These are phyloP conservation scores for Cossypha caffra DNA, from an alignment of 2,797 vertebrate species.

Conservation along the genomic window DNA sequence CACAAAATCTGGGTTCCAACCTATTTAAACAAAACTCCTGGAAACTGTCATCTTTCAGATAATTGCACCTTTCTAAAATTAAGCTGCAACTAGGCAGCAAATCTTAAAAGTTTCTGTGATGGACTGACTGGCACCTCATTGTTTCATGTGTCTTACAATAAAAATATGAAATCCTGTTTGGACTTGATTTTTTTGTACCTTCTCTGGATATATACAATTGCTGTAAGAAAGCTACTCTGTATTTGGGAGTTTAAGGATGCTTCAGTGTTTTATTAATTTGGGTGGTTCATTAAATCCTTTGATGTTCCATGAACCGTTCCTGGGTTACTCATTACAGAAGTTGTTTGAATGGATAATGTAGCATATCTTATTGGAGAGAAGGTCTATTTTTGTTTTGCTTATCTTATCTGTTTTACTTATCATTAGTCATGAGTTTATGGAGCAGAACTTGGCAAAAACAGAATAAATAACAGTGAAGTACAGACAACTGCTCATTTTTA, in stretches of 20 bases:
- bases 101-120: fast-evolving
- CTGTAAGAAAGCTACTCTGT: neutral
- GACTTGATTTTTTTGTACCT: neutral
- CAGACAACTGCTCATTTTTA: neutral
- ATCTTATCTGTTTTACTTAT: constrained; percentile 57
- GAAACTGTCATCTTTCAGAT: neutral
- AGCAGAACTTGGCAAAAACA: constrained; percentile 12
- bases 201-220: neutral
- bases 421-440: constrained; percentile 50
- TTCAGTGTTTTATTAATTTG: constrained; percentile 9
- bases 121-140: no score
- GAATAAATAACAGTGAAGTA: neutral
- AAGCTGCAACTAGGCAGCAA: neutral
- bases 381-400: constrained; percentile 48
- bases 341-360: constrained; percentile 49
- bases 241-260: neutral
- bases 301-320: constrained; percentile 27
- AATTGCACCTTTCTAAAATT: neutral
- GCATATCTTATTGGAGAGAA: constrained; percentile 20
- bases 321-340: neutral
- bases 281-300: constrained; percentile 46
- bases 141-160: neutral
- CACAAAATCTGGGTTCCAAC: neutral
- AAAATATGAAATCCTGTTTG: neutral
- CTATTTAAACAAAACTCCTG: neutral